phyloP scores from a whole-genome alignment of 2,113 vertebrate species.

The Brevimyrus niger region DNA sequence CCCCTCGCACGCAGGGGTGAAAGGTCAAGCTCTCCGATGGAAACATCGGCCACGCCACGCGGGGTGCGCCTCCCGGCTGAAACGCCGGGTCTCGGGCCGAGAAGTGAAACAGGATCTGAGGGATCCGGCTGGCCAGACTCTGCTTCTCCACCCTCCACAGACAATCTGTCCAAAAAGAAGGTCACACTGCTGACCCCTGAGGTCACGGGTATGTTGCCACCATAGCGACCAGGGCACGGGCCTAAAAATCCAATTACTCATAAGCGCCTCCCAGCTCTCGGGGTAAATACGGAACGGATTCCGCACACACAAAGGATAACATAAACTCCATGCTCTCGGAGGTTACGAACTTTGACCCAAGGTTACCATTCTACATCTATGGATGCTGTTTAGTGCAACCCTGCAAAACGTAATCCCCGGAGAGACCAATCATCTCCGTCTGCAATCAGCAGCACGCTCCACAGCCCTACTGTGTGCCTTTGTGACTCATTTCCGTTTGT shows the following conservation, averaged over 20 bases:
- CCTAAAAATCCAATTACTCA: not conserved
- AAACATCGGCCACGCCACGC: not conserved
- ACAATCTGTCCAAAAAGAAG: not conserved
- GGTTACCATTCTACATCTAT: not conserved
- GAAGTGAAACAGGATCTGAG: conserved; percentile 18
- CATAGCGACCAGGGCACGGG: not conserved
- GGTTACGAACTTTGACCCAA: not conserved
- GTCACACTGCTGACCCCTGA: not conserved
- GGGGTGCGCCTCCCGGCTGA: not conserved
- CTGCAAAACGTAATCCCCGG: not conserved
- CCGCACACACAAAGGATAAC: not conserved
- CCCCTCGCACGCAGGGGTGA: conserved; percentile 21
- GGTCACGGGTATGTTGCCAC: not conserved
- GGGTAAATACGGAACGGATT: not conserved
- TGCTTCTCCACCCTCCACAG: not conserved
- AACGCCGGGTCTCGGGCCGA: not conserved
- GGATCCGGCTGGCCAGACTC: not conserved
- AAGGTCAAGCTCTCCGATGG: conserved; percentile 21
- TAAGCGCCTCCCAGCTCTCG: not conserved
- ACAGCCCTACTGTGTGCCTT: not conserved
- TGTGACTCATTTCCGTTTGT: not conserved
- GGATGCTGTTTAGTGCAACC: not conserved
- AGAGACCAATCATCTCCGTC: not conserved
- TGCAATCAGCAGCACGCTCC: not conserved
- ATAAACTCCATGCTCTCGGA: not conserved